Conservation (phyloP, 2,113 vertebrate genomes). For the Silurus asotus region DNA sequence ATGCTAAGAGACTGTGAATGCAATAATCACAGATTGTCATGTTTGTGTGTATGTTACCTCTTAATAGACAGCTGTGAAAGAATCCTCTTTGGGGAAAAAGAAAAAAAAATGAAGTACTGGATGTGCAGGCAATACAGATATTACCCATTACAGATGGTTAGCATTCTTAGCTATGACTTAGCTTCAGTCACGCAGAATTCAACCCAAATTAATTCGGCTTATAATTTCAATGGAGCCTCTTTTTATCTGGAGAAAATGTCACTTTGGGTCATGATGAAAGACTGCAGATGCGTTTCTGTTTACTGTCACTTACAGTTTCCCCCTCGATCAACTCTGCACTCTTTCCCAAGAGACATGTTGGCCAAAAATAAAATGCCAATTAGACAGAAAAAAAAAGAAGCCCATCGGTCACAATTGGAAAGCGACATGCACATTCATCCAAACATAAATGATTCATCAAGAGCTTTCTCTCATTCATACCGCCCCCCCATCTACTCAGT, state of each 20-base stretch:
- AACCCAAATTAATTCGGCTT: not conserved
- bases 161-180: not conserved
- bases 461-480: slow-evolving; percentile 25
- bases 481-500: slow-evolving; percentile 11
- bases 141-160: not conserved
- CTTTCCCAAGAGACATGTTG: slow-evolving; percentile 27
- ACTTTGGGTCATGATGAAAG: slow-evolving; percentile 1
- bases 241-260: not conserved
- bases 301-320: slow-evolving; percentile 32
- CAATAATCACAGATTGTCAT: not conserved
- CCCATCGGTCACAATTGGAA: slow-evolving; percentile 21
- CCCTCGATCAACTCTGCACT: slow-evolving; percentile 26
- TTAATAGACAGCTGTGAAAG: not conserved
- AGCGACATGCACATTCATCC: slow-evolving; percentile 32
- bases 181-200: not conserved
- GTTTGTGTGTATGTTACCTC: not conserved
- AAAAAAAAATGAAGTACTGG: not conserved
- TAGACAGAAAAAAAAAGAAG: slow-evolving; percentile 34
- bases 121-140: not conserved
- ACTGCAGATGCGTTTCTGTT: slow-evolving; percentile 15
- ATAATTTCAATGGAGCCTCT: not conserved
- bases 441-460: slow-evolving; percentile 54
- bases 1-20: not conserved
- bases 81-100: not conserved
- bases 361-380: slow-evolving; percentile 46